Conservation (phyloP, 2,113 vertebrate genomes). For the Herpetotheres cachinnans region DNA sequence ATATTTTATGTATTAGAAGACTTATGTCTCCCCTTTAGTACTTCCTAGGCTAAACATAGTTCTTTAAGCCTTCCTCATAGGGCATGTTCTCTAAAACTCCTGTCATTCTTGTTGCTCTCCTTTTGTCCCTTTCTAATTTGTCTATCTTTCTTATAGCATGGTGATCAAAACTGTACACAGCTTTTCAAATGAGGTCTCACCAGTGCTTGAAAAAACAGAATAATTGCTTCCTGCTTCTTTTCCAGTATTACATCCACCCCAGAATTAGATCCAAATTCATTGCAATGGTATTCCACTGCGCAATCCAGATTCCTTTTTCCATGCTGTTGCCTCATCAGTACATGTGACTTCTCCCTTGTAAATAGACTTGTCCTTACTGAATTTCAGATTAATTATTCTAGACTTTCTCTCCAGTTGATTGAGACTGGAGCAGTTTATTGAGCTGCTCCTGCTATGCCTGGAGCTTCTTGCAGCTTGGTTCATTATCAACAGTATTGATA, state of each 20-base stretch:
- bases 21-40: conserved; percentile 1
- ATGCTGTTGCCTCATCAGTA: neutral
- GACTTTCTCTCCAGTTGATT: neutral
- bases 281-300: neutral
- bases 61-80: conserved; percentile 19
- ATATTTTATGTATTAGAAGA: conserved; percentile 23
- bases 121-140: neutral
- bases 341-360: neutral
- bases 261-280: neutral
- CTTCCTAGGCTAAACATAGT: conserved; percentile 47
- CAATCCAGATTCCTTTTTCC: neutral
- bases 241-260: neutral
- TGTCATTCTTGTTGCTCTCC: neutral
- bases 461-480: neutral
- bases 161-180: neutral
- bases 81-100: conserved; percentile 27
- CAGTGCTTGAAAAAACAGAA: neutral
- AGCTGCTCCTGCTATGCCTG: neutral
- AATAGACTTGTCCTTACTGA: neutral
- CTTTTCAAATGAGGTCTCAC: conserved; percentile 8
- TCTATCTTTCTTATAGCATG: neutral
- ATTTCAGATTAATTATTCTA: neutral
- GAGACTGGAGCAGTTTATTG: neutral
- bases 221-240: conserved; percentile 1
- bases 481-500: neutral